Evolutionary conservation across 2,888 invertebrate species (phyloP), one percentile per base, ranked within the genome.

Genomic region (Sinopyrophorus schimmeli): DNA sequence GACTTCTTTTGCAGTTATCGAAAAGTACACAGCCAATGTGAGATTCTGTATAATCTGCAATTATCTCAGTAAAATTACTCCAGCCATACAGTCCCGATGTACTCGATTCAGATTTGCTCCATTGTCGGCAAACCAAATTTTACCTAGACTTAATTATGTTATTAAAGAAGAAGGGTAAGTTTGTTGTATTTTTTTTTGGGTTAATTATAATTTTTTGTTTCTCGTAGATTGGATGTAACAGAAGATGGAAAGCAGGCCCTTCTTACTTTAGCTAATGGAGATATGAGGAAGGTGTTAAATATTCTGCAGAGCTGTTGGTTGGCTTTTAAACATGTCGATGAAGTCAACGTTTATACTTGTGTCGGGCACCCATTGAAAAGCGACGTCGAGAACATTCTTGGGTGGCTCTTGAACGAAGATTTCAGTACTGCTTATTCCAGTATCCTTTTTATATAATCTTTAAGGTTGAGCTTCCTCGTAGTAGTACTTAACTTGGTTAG

Each of bases 1-100:
- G 5, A 9, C 5, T 32, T 24, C 24, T 21, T 21, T 34, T 21
- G 5, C 78, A 93, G 94, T 99, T 62, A 97, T 99, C 68, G 99
- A 99, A 74, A 99, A 99, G 73, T 99, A 94, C 71, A 98, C 99
- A 6, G 96, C 97, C 59, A 99, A 98, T 74, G 93, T 96, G 2
- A 80, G 99, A 5, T 99, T 99, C 74, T 99, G 99, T 72, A 88
- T 99, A 49, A 99, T 99, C 66, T 97, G 98, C 76, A 99, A 99
- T 75, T 99, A 99, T 75, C 76, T 99, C 60, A 92, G 94, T 62
- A 98, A 98, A 79, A 97, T 99, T 53, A 99, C 97, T 64, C 99
- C 99, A 9, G 98, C 99, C 3, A 78, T 99, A 41, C 99, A 99
- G 75, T 99, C 98, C 7, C 82, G 99, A 61, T 99, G 98, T 74